Evolutionary conservation across 2,797 vertebrate species (phyloP).

Genomic region (Bufotes viridis): DNA sequence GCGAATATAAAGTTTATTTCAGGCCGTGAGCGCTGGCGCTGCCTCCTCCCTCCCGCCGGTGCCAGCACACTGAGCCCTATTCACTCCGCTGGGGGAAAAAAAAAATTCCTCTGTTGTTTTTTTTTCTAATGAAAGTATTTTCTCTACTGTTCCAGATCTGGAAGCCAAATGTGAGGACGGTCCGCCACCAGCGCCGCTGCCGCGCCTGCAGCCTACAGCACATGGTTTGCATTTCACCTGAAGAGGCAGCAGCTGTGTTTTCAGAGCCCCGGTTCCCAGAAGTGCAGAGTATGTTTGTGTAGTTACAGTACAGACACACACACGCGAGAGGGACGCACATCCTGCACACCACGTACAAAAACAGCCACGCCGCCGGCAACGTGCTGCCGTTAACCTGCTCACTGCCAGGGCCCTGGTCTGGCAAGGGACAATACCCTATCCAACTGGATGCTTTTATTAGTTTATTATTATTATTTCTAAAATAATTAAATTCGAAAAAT

Average conservation of each 20-base stretch:
- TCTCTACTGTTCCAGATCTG: slow-evolving; percentile 15
- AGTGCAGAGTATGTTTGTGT: slow-evolving; percentile 34
- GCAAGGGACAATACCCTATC: too few relatives aligned
- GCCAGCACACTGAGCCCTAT: slow-evolving; percentile 50
- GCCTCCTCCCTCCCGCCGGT: not conserved
- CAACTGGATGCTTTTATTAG: too few relatives aligned
- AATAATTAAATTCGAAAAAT: too few relatives aligned
- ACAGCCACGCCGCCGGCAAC: not conserved
- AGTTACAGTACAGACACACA: slow-evolving; percentile 44
- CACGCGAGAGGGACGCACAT: not conserved
- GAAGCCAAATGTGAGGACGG: slow-evolving; percentile 31
- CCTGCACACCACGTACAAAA: not conserved
- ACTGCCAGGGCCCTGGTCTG: not conserved
- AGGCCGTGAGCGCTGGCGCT: slow-evolving; percentile 20
- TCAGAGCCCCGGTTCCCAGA: slow-evolving; percentile 24
- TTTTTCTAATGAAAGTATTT: slow-evolving; percentile 20
- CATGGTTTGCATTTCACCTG: slow-evolving; percentile 50
- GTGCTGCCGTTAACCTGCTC: not conserved
- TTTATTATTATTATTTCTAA: too few relatives aligned
- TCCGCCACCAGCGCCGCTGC: not conserved
- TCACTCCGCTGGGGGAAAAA: not conserved
- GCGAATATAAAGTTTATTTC: slow-evolving; percentile 54
- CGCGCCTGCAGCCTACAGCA: not conserved
- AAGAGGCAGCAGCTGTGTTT: slow-evolving; percentile 55
- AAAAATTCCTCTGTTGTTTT: not conserved